Evolutionary conservation across 2,888 invertebrate species (phyloP), one percentile per base, ranked within the genome.

Genomic region (Neoaliturus tenellus): DNA sequence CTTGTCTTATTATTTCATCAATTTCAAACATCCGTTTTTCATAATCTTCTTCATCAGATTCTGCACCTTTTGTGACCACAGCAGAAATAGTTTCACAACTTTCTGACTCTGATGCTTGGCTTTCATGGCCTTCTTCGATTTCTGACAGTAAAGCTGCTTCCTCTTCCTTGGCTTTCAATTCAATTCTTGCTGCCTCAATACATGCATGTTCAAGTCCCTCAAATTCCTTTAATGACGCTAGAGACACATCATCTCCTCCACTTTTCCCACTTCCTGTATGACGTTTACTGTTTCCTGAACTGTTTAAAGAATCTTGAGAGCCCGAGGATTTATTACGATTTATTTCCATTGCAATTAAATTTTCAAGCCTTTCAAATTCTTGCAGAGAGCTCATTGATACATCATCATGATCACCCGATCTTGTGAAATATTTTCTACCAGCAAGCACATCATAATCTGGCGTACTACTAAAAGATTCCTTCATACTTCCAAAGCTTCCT

Each of bases 351-450:
- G 94, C 94, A 88, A 98, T 94, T 0, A 97, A 96, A 87, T 94
- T 94, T 90, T 98, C 98, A 17, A 98, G 91, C 86, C 95, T 95
- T 91, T 98, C 98, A 91, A 98, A 98, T 90, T 98, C 98, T 90
- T 98, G 97, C 85, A 98, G 92, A 6, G 98, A 98, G 86, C 96
- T 97, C 90, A 98, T 95, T 0, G 98, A 98, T 58, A 97, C 93
- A 89, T 98, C 97, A 89, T 98, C 98, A 89, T 96, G 96, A 87
- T 98, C 98, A n/a, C 95, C 94, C 87, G 94, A 93, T 87, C 95
- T 94, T 3, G 95, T 94, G 88, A 97, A 95, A 90, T 96, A 96
- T 89, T 96, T 95, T 88, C 96, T 94, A n/a, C 96, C 94, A 81
- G 96, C 95, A 84, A 97, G 91, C 87, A 96, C 95, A 90, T 98